Conservation (phyloP, 2,113 vertebrate species). For the Ploceus nigricollis region DNA sequence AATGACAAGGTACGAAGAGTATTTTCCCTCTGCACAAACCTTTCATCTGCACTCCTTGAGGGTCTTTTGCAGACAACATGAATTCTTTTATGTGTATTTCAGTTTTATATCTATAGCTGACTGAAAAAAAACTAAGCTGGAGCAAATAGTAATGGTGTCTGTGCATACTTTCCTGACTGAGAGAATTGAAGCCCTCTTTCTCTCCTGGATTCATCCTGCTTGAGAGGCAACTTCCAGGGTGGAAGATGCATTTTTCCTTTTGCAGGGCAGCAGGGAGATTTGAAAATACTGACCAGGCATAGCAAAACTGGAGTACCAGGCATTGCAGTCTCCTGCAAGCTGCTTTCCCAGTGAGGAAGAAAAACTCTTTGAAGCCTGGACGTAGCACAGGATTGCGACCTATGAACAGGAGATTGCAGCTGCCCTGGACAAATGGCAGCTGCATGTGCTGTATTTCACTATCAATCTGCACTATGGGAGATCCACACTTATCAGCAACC, state of each 20-base stretch:
- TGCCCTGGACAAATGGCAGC: neutral
- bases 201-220: neutral
- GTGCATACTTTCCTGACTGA: neutral
- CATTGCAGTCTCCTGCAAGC: fast-evolving
- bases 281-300: neutral
- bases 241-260: neutral
- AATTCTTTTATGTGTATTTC: neutral
- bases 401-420: neutral
- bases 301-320: neutral
- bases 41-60: neutral
- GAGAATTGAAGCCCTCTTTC: neutral
- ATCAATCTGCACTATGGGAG: neutral
- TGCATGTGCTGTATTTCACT: neutral
- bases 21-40: neutral
- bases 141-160: neutral
- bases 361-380: neutral
- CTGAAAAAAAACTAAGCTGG: neutral
- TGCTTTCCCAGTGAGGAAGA: neutral
- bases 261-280: neutral
- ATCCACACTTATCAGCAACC: neutral
- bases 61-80: neutral
- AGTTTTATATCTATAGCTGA: neutral
- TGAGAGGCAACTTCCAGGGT: neutral
- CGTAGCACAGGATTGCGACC: neutral
- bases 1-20: neutral